A percentile compares a stretch with the other conserved stretches of the same genome.
Conservation (phyloP, 2,113 vertebrate species). For the Salvelinus namaycush region DNA sequence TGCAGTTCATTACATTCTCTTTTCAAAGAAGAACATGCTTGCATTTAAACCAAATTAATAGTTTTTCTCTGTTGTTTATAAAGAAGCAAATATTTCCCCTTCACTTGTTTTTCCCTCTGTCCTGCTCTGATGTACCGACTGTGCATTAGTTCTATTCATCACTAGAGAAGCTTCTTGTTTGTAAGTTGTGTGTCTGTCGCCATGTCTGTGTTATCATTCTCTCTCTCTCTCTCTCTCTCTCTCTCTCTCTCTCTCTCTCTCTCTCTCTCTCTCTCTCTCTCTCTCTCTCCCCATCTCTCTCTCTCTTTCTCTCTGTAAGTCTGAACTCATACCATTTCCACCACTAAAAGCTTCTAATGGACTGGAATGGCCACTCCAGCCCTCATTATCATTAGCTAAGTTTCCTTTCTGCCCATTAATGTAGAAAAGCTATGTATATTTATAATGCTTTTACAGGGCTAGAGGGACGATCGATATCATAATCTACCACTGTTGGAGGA, state of each 20-base stretch:
- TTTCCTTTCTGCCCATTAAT: constrained; percentile 71
- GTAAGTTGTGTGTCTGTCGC: constrained; percentile 57
- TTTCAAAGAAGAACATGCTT: too few relatives aligned
- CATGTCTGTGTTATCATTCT: constrained; percentile 59
- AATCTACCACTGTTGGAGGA: constrained; percentile 69
- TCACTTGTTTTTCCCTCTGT: constrained; percentile 40
- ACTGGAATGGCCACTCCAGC: constrained; percentile 75
- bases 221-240: constrained; percentile 15
- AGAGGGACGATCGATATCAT: constrained; percentile 67
- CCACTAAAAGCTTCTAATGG: constrained; percentile 78
- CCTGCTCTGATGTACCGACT: constrained; percentile 56
- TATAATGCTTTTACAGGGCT: constrained; percentile 75
- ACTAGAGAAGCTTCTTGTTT: constrained; percentile 63
- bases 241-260: too few relatives aligned
- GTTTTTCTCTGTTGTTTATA: not conserved
- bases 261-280: too few relatives aligned
- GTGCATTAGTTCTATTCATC: constrained; percentile 74
- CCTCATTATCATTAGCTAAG: constrained; percentile 77
- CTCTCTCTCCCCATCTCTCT: too few relatives aligned
- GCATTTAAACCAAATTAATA: not conserved
- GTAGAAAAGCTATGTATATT: constrained; percentile 75
- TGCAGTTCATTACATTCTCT: not conserved
- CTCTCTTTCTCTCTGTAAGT: not conserved
- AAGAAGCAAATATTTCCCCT: not conserved
- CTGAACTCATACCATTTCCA: constrained; percentile 72